These are phyloP conservation scores for Nestor notabilis DNA, from an alignment of 2,113 vertebrate genomes.

Conservation along the genomic window DNA sequence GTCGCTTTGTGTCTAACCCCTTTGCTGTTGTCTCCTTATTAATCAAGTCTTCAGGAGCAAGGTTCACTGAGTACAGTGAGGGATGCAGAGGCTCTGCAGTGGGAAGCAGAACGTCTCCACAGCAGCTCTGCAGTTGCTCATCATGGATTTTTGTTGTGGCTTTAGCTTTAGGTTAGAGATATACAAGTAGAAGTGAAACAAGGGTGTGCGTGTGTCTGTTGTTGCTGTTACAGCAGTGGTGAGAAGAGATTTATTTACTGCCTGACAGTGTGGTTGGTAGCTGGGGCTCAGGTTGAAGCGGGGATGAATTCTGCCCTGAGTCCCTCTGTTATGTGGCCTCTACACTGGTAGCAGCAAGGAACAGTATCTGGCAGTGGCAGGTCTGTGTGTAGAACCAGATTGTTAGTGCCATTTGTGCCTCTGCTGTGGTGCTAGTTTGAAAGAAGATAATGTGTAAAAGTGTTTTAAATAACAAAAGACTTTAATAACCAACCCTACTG, in stretches of 20 bases:
- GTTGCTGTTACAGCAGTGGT: not conserved
- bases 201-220: not conserved
- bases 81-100: not conserved
- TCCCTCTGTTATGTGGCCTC: not conserved
- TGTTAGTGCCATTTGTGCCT: not conserved
- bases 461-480: not conserved
- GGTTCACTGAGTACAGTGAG: not conserved
- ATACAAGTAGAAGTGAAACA: not conserved
- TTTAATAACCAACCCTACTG: not conserved
- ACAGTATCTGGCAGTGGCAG: not conserved
- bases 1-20: not conserved
- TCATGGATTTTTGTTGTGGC: rapidly evolving
- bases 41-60: not conserved
- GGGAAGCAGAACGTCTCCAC: not conserved
- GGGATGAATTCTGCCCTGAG: not conserved
- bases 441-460: not conserved
- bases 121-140: not conserved
- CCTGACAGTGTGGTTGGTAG: not conserved
- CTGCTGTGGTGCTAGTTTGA: not conserved
- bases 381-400: not conserved
- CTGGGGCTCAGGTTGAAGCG: not conserved
- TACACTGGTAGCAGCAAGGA: not conserved
- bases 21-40: not conserved
- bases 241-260: not conserved
- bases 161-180: not conserved